A percentile compares a stretch with the other conserved stretches of the same genome.
phyloP scores from a whole-genome alignment of 2,113 vertebrate species.

The Platycercus adscitus region DNA sequence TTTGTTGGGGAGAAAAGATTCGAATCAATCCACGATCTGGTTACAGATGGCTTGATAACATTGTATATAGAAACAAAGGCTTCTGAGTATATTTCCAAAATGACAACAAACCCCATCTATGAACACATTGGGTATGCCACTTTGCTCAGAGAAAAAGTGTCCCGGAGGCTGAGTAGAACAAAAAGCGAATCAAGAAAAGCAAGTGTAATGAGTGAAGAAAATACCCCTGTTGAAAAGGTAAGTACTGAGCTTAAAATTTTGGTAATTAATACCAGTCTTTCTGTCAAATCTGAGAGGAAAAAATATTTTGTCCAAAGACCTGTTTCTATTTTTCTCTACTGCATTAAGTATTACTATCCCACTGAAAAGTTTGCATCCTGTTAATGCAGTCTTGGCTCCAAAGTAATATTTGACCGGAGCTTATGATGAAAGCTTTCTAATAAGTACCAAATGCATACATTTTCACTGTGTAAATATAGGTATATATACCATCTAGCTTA shows the following conservation, averaged over 20 bases:
- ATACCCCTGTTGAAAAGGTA: conserved; percentile 84
- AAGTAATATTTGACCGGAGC: neutral
- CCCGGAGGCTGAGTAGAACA: conserved; percentile 84
- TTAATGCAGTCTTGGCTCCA: neutral
- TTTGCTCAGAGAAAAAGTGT: conserved; percentile 91
- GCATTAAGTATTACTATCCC: neutral
- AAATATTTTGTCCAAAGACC: neutral
- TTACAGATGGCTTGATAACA: conserved; percentile 97
- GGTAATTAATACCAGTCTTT: neutral
- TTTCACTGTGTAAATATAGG: neutral
- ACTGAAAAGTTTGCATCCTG: neutral
- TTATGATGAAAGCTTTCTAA: neutral
- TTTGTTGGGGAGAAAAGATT: conserved; percentile 98
- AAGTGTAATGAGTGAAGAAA: conserved; percentile 85
- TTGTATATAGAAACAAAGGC: conserved; percentile 98
- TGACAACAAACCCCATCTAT: conserved; percentile 99
- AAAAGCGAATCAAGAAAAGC: conserved; percentile 86
- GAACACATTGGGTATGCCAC: conserved; percentile 94
- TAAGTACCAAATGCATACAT: neutral
- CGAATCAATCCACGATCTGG: conserved; percentile 95
- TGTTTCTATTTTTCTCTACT: neutral
- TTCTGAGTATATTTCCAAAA: conserved; percentile 97
- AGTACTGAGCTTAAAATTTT: conserved; percentile 33
- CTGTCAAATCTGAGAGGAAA: neutral
- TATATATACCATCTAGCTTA: neutral